Evolutionary conservation across 2,888 invertebrate genomes (phyloP).

Genomic region (Megaustenia siamemsis): DNA sequence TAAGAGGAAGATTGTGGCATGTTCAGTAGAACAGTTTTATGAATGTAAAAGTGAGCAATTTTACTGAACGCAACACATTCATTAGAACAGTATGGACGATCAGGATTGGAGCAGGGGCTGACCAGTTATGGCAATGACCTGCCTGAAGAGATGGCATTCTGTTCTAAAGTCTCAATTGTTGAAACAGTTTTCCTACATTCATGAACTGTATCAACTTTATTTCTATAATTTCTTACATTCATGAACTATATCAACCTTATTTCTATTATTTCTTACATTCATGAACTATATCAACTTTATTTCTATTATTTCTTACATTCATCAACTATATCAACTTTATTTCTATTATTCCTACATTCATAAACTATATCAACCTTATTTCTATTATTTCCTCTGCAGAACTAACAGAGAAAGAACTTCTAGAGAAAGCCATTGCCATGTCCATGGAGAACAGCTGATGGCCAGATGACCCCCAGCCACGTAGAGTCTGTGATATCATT

Average conservation of each 20-base stretch:
- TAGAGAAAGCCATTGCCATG: constrained; percentile 72
- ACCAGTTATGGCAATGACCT: no score
- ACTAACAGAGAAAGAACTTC: constrained; percentile 72
- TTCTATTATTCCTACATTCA: not conserved
- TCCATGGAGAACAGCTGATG: constrained; percentile 68
- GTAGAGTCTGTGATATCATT: constrained; percentile 40
- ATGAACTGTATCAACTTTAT: not conserved
- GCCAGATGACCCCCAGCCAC: not conserved
- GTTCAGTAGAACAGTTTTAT: no score
- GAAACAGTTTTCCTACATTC: no score
- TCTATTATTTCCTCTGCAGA: constrained; percentile 57
- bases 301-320: not conserved
- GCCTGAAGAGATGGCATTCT: no score
- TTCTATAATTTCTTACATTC: not conserved
- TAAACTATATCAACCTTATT: not conserved
- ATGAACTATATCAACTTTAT: not conserved
- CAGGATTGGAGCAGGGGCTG: no score
- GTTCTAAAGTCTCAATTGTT: no score
- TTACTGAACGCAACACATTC: no score
- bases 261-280: not conserved
- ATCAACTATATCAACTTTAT: not conserved
- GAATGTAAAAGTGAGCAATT: no score
- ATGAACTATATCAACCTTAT: not conserved
- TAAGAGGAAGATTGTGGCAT: no score
- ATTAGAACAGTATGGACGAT: no score